Percentiles rank a stretch among this genome's conserved stretches.
phyloP scores from a whole-genome alignment of 1,140 invertebrate species.

The Solen grandis region DNA sequence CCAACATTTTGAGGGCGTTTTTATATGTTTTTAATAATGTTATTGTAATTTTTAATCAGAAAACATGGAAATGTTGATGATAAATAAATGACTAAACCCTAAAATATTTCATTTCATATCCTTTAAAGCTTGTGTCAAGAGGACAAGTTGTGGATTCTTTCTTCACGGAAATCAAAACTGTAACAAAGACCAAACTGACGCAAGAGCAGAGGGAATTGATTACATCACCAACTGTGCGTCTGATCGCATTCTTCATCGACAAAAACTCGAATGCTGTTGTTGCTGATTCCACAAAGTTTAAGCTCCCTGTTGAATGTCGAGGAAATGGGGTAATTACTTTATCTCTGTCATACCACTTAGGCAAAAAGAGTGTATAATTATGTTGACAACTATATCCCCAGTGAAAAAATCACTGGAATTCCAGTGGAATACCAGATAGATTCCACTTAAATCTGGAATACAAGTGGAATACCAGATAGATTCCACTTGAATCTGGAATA shows the following conservation, averaged over 20 bases:
- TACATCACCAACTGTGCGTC: background rate
- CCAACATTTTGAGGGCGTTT: background rate
- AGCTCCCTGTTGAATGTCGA: background rate
- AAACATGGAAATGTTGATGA: background rate
- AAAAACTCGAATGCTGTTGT: constrained; percentile 18
- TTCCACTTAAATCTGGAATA: too few species aligned
- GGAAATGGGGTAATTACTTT: constrained; percentile 10
- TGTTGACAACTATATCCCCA: too few species aligned
- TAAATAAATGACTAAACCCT: background rate
- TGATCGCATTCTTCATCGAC: constrained; percentile 23
- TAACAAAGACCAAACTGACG: background rate
- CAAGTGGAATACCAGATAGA: too few species aligned
- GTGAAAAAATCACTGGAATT: too few species aligned
- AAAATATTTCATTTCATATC: background rate
- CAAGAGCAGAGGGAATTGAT: background rate
- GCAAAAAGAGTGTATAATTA: too few species aligned
- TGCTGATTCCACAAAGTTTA: constrained; percentile 24
- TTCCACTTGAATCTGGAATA: too few species aligned
- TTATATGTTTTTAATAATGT: background rate
- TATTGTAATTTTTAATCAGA: background rate
- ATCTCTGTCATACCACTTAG: too few species aligned
- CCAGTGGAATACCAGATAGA: too few species aligned
- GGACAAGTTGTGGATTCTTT: constrained; percentile 5
- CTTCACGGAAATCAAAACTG: background rate
- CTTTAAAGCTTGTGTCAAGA: constrained; percentile 1